Evolutionary conservation across 1,140 invertebrate species (phyloP), one percentile per base, ranked within the genome.

Genomic region (Cotesia vestalis): DNA sequence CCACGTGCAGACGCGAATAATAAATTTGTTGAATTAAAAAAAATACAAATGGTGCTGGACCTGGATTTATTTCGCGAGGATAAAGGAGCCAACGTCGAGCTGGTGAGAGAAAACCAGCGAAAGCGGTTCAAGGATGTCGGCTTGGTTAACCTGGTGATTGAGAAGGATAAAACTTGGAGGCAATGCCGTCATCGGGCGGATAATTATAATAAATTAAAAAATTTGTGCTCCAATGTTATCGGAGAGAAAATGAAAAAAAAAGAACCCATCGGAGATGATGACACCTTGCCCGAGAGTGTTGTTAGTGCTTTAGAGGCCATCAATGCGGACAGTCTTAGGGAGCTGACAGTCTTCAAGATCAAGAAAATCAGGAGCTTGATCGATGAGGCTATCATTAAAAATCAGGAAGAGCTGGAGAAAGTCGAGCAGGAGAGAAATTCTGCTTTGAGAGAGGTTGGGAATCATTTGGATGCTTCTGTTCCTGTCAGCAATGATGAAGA

Each of bases 171-270:
- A 6, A 88, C 91, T 79, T 99, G 98, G 98, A 91, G 98, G 85
- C 92, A 96, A 88, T 90, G 94, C 73, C 90, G 96, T 66, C 95
- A 96, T 86, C 91, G 93, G 77, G 94, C 94, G 4, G 98, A 99
- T 85, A 92, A 95, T 79, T 92, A 94, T 69, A 99, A 99, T 84
- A 97, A 98, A 83, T 84, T 96, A 60, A 99, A 98, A 85, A 99
- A 99, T 89, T 83, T 96, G 0, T 97, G 96, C 81, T 98, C 96
- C 85, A 99, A 99, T 88, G 94, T 93, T 73, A 97, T 99, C 78
- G 98, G 98, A 4, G 95, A 98, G 74, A 98, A 97, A 87, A 99
- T 99, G 95, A 99, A 99, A 89, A 91, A 91, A 79, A 97, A 98
- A 79, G 95, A 97, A 80, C 88, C 92, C 0, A 87, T 91, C 3